Evolutionary conservation across 2,797 vertebrate genomes (phyloP).

Genomic region (Mastacembelus armatus): DNA sequence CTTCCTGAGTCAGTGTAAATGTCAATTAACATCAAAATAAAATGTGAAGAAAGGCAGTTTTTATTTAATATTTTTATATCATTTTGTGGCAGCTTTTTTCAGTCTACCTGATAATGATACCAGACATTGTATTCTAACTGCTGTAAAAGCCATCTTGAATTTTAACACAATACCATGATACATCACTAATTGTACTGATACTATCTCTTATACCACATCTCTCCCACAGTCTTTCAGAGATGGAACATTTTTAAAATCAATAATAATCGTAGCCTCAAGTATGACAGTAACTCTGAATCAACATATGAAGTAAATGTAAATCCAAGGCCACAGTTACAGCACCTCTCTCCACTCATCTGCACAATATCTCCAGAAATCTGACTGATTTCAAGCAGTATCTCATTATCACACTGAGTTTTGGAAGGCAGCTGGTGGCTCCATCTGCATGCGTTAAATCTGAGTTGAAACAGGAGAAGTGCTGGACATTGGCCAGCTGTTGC

Average conservation of each 20-base stretch:
- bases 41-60: neutral
- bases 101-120: neutral
- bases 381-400: conserved; percentile 23
- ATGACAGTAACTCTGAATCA: neutral
- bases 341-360: neutral
- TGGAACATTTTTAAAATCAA: neutral
- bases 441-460: conserved; percentile 78
- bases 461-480: conserved; percentile 72
- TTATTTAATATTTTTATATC: neutral
- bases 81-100: neutral
- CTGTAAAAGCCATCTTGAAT: conserved; percentile 14
- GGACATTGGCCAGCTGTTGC: conserved; percentile 75
- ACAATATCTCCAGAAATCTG: conserved; percentile 25
- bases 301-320: neutral
- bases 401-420: conserved; percentile 43
- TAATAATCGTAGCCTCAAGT: neutral
- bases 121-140: neutral
- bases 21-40: neutral
- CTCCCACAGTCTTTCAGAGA: neutral
- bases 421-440: conserved; percentile 71
- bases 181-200: neutral
- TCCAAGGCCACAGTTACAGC: neutral
- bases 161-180: conserved; percentile 15
- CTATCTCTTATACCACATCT: neutral
- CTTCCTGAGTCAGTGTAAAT: neutral